Evolutionary conservation across 2,888 invertebrate species (phyloP), one percentile per base, ranked within the genome.

Genomic region (Leptopilina myrica): DNA sequence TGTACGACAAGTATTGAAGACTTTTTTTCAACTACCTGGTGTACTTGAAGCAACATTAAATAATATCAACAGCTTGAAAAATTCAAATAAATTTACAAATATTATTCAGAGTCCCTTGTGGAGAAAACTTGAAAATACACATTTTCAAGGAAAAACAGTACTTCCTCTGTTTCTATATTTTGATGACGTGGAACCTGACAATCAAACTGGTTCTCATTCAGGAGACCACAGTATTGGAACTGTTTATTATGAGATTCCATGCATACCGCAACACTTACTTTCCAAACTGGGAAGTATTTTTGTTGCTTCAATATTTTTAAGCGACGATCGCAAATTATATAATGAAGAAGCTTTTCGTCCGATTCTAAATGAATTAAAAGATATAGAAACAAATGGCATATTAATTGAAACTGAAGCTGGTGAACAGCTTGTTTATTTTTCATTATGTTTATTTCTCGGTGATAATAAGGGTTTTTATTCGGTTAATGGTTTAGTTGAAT

Each of bases 391-490:
- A 5, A 66, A 67, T 0, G 67, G 67, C 4, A 49, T 67, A 5
- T 0, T 46, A n/a, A 67, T 67, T 67, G 0, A 20, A 46, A 67
- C 76, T 12, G 81, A 67, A n/a, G 62, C 56, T 12, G 49, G 49
- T 62, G 77, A 64, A 73, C 26, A 78, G 14, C 77, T 78, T 33
- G 62, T 80, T 64, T 81, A 76, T 73, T 84, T 83, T 69, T 78
- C 64, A 33, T 56, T 83, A 26, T 67, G 43, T 49, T 64, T 80
- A 56, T 64, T 84, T 26, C 67, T 79, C 11, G 83, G 78, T 20
- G 84, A 84, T 78, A 84, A 84, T 76, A 79, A 82, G 53, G 84
- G 80, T 11, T 43, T 78, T 15, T 77, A 84, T 53, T 43, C 79
- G 6, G 69, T 82, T 12, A 66, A 77, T 26, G 83, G 80, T 4